Percentiles rank a stretch among this genome's conserved stretches.
Conservation (phyloP, 2,888 invertebrate genomes). For the Ptychoptera contaminata region DNA sequence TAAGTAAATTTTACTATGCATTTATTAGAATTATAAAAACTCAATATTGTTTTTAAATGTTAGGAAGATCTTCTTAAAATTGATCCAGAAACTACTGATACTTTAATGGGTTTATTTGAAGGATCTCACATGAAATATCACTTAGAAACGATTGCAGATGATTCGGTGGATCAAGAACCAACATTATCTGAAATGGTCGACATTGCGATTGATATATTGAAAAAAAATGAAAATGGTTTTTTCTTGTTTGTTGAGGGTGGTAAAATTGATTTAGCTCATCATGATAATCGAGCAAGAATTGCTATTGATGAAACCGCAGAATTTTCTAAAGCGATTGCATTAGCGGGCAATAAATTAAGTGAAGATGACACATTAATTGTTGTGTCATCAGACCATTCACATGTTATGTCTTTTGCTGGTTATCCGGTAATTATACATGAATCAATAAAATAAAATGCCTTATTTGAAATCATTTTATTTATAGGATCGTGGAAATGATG, state of each 20-base stretch:
- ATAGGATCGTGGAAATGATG: conserved; percentile 34
- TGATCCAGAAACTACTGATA: conserved; percentile 33
- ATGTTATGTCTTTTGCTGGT: conserved; percentile 57
- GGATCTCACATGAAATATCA: conserved; percentile 54
- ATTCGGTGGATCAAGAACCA: conserved; percentile 37
- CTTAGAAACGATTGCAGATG: conserved; percentile 35
- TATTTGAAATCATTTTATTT: conserved; percentile 30
- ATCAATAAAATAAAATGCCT: conserved; percentile 14
- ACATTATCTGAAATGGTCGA: conserved; percentile 67
- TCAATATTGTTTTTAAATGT: neutral
- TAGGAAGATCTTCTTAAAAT: conserved; percentile 28
- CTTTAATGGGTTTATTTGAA: conserved; percentile 49
- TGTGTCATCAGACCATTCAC: conserved; percentile 70
- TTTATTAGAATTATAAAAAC: conserved; percentile 11
- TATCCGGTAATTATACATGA: conserved; percentile 37
- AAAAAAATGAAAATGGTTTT: conserved; percentile 48
- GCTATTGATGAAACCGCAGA: conserved; percentile 38
- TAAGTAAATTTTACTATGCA: neutral
- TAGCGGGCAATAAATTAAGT: conserved; percentile 42
- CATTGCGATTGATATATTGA: conserved; percentile 55
- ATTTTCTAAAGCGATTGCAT: conserved; percentile 53
- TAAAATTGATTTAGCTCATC: conserved; percentile 27
- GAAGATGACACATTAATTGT: conserved; percentile 59
- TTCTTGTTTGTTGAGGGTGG: conserved; percentile 60
- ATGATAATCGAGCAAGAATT: conserved; percentile 21